Evolutionary conservation across 2,888 invertebrate species (phyloP).

Genomic region (Tyria jacobaeae): DNA sequence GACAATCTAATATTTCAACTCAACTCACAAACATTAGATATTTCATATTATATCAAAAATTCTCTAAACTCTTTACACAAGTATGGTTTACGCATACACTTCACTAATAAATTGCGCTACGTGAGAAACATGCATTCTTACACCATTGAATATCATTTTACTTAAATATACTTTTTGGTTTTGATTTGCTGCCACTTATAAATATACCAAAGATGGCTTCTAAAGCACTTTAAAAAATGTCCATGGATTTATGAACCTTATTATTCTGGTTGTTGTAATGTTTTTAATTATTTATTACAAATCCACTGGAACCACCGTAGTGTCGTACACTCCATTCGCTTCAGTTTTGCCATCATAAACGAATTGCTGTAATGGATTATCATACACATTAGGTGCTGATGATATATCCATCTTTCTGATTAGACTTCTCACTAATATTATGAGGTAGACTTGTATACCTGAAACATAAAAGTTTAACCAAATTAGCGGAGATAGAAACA

Average conservation of each 20-base stretch:
- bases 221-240: neutral
- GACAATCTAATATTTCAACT: too few relatives aligned
- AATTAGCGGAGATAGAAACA: neutral
- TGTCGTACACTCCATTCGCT: slow-evolving; percentile 52
- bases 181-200: neutral
- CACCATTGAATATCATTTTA: neutral
- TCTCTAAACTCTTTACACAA: too few relatives aligned
- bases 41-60: too few relatives aligned
- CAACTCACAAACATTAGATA: too few relatives aligned
- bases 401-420: slow-evolving; percentile 65
- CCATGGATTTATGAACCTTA: too few relatives aligned
- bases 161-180: slow-evolving; percentile 6
- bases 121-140: too few relatives aligned
- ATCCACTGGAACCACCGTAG: slow-evolving; percentile 48
- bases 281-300: too few relatives aligned
- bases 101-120: too few relatives aligned
- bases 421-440: slow-evolving; percentile 67
- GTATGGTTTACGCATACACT: too few relatives aligned
- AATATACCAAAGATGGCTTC: neutral
- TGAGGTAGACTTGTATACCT: slow-evolving; percentile 71
- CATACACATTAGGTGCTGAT: slow-evolving; percentile 58
- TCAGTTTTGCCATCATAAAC: slow-evolving; percentile 64
- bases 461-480: slow-evolving; percentile 26
- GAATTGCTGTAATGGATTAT: slow-evolving; percentile 72
- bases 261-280: neutral